Percentiles rank a stretch among this genome's conserved stretches.
Conservation (phyloP, 1,140 invertebrate genomes). For the Ceratosolen solmsi region DNA sequence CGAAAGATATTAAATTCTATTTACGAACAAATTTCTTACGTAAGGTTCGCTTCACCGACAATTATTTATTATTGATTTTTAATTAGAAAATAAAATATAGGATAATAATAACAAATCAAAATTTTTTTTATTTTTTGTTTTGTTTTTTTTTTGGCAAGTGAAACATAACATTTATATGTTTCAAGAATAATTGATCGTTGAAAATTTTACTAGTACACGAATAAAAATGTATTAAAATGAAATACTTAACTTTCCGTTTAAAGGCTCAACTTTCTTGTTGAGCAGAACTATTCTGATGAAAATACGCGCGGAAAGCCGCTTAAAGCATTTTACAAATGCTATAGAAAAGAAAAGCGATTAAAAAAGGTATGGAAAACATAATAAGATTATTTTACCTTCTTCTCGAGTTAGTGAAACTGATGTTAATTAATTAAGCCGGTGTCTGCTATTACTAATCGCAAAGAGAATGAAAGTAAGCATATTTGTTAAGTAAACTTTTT, state of each 20-base stretch:
- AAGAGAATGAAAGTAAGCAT: slow-evolving; percentile 26
- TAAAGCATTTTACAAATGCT: background rate
- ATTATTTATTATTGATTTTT: background rate
- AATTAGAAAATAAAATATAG: background rate
- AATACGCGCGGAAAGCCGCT: background rate
- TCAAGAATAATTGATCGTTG: background rate
- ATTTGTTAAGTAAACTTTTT: slow-evolving; percentile 22
- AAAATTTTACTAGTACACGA: too few species aligned
- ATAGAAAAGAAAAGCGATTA: background rate
- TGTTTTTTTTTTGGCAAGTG: background rate
- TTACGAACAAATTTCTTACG: too few species aligned
- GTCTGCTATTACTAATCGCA: slow-evolving; percentile 5
- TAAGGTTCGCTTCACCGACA: too few species aligned
- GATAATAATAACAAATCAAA: background rate
- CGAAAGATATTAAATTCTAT: too few species aligned
- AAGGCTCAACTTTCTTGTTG: background rate
- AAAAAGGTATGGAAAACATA: slow-evolving; percentile 25
- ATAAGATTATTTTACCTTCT: slow-evolving; percentile 21
- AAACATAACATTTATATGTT: background rate
- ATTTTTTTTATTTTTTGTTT: too few species aligned
- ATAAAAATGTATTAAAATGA: too few species aligned
- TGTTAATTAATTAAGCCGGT: slow-evolving; percentile 36
- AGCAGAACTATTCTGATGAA: background rate
- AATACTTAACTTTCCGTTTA: too few species aligned
- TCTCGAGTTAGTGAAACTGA: background rate